Conservation (phyloP, 2,797 vertebrate species). For the Myotis pilosus region DNA sequence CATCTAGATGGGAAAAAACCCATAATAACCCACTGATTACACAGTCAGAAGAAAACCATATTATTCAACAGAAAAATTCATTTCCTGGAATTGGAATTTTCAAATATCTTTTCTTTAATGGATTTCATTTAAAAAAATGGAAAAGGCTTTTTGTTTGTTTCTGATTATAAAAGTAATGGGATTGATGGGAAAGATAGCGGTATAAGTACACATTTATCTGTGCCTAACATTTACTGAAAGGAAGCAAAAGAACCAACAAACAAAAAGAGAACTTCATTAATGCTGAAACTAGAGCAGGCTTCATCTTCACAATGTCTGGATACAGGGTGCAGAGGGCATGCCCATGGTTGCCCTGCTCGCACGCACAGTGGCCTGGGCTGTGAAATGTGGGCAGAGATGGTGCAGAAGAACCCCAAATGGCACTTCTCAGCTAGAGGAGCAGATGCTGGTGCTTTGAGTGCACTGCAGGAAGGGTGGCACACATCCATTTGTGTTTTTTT, state of each 20-base stretch:
- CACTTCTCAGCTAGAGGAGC: not conserved
- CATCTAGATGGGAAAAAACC: slow-evolving; percentile 17
- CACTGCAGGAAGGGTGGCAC: not conserved
- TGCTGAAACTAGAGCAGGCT: not conserved
- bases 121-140: slow-evolving; percentile 61
- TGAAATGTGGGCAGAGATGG: not conserved
- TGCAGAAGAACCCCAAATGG: no score
- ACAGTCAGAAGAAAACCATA: slow-evolving; percentile 45
- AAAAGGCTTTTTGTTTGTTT: slow-evolving; percentile 69
- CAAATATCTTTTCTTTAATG: slow-evolving; percentile 48
- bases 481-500: not conserved
- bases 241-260: slow-evolving; percentile 28
- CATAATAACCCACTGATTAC: slow-evolving; percentile 19
- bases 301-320: not conserved
- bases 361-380: not conserved
- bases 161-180: slow-evolving; percentile 52
- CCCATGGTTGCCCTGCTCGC: not conserved
- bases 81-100: slow-evolving; percentile 66
- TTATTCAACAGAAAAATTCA: slow-evolving; percentile 48
- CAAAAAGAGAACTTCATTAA: slow-evolving; percentile 58
- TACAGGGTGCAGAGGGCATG: not conserved
- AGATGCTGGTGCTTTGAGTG: not conserved
- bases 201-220: slow-evolving; percentile 50
- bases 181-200: slow-evolving; percentile 46
- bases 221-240: slow-evolving; percentile 60